phyloP scores from a whole-genome alignment of 35 echinoderm and acorn worm genomes.

The Ptychodera flava region DNA sequence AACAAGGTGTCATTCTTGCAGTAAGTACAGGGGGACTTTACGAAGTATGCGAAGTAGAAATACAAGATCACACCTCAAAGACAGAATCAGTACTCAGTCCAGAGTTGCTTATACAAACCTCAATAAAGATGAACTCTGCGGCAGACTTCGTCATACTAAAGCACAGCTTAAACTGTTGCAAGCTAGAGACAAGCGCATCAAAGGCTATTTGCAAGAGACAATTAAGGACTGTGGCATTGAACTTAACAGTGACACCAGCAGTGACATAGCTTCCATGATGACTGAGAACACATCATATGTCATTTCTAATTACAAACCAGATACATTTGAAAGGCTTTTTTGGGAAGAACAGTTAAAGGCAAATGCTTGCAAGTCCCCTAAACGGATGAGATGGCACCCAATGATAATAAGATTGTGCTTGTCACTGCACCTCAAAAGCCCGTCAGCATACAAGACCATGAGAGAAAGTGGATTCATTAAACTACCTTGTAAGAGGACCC shows the following conservation, averaged over 20 bases:
- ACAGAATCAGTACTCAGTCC: not conserved
- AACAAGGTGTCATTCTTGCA: not conserved
- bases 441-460: constrained; percentile 12
- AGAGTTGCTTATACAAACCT: not conserved
- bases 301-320: not conserved
- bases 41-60: not conserved
- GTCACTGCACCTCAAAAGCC: constrained; percentile 8
- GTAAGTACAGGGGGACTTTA: not conserved
- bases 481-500: not conserved
- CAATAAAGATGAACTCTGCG: not conserved
- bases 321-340: not conserved
- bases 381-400: constrained; percentile 29
- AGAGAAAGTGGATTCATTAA: constrained; percentile 10
- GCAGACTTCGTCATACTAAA: not conserved
- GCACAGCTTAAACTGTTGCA: not conserved
- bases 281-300: not conserved
- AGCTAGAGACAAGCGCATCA: not conserved
- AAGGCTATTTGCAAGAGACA: not conserved
- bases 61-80: not conserved
- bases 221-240: not conserved
- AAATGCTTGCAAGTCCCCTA: not conserved
- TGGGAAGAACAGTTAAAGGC: not conserved
- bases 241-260: not conserved
- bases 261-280: not conserved
- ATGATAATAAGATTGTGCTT: constrained; percentile 1